Evolutionary conservation across 2,113 vertebrate genomes (phyloP), one percentile per base, ranked within the genome.

Genomic region (Sclerurus mexicanus): DNA sequence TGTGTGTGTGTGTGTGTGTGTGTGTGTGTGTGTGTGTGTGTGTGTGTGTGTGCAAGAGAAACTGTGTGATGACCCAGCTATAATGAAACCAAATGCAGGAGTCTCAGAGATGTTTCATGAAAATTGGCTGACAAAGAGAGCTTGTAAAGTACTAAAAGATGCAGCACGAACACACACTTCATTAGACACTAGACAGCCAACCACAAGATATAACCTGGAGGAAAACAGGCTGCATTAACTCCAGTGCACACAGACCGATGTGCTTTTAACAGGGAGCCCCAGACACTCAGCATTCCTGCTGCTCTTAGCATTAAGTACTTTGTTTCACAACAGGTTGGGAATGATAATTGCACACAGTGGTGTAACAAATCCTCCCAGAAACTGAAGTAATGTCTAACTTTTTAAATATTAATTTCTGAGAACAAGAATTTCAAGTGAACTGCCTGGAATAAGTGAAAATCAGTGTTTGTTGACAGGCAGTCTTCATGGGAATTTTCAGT

Each of bases 101-200:
- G n/a, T 75, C 69, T 87, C 56, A 60, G 69, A 72, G 69, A 79
- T 15, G 13, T 72, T 93, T 72, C 74, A 82, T 37, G 62, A 93
- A 90, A 85, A 93, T 1, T 68, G 78, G 21, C 74, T 85, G 75
- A 66, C 74, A 91, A 20, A 2, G 1, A 87, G 72, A 67, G 53
- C 74, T 87, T 82, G 64, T 79, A 87, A 85, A 94, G 66, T 40
- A 52, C 53, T 90, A n/a, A 76, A 79, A 82, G 52, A 75, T 87
- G 60, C 53, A 87, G 52, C 12, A 18, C 14, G 53, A 91, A 31
- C 78, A 79, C 63, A 86, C 87, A 91, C 74, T 85, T 93, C 87
- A 83, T 95, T 94, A 95, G 78, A 44, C 44, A 68, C 44, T 16
- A 85, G 81, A 76, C 81, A 89, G 77, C 39, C 87, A 87, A 56